Conservation (phyloP, 1,140 invertebrate genomes). For the Heliconius melpomene region DNA sequence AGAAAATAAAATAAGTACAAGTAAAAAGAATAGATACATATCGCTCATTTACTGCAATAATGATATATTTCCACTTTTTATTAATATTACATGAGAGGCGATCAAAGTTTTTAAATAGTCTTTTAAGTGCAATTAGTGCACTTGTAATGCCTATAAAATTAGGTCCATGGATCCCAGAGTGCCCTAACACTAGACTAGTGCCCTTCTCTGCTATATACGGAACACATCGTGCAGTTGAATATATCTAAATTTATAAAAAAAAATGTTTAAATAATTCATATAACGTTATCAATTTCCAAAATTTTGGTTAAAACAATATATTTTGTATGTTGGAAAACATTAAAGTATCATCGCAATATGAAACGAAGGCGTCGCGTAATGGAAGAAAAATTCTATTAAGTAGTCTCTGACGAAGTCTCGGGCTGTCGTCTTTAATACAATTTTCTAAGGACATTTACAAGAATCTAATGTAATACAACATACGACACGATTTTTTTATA, state of each 20-base stretch:
- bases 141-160: too few species aligned
- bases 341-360: constrained; percentile 25
- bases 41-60: too few species aligned
- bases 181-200: background rate
- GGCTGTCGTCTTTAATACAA: constrained; percentile 21
- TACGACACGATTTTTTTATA: constrained; percentile 4
- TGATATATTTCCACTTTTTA: too few species aligned
- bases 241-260: background rate
- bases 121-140: too few species aligned
- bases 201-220: background rate
- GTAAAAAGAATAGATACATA: too few species aligned
- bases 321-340: background rate
- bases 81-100: too few species aligned
- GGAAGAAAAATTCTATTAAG: constrained; percentile 26
- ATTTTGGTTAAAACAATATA: background rate
- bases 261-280: background rate
- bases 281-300: background rate
- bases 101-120: too few species aligned
- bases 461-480: background rate
- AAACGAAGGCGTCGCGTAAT: constrained; percentile 22
- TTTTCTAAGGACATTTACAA: constrained; percentile 9
- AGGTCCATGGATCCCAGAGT: too few species aligned
- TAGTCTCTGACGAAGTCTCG: constrained; percentile 1
- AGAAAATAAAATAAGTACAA: too few species aligned
- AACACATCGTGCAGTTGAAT: background rate